Base-by-base conservation (phyloP, 2,113 vertebrate species). In the Mesitornis unicolor region DNA sequence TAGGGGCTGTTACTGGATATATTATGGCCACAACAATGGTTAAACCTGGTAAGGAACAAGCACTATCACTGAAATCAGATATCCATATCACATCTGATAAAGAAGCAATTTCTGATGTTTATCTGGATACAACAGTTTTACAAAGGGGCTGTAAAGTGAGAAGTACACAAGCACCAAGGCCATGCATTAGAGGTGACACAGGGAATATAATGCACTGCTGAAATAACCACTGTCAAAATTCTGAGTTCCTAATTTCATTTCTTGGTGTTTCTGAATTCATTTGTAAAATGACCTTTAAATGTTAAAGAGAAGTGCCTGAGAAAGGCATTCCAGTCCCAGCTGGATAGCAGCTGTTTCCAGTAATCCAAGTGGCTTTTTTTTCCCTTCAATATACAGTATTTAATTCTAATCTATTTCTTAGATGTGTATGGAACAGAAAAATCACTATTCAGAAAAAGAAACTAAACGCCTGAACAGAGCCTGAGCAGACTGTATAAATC, bases 271-370 rank as follows among this genome's bases (percentile, higher is more conserved):
- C 63, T 77, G 70, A 28, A 84, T 73, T 95, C n/a, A 83, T 77
- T 64, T 86, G 53, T 67, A 89, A 93, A 90, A 86, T 73, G n/a
- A 87, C 93, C 80, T 96, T 95, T 95, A 95, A 90, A 92, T 35
- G 65, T 78, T 94, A 89, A 57, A 71, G 38, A 78, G 33, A 88
- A 81, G n/a, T 60, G 36, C 57, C 69, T 40, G 69, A 93, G 47
- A 96, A 93, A 89, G 59, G 35, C 7, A 25, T 73, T 84, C 50
- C 21, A 74, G 31, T 57, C 42, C 47, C 51, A 92, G 78, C 9
- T 70, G 80, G 85, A 91, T 9, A 69, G 59, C 70, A 91, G 57
- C 31, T 86, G 81, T 31, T 93, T 75, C 40, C 18, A 79, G 77
- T 56, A 92, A 92, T 83, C 67, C 42, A 65, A 77, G 35, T 47